Conservation (phyloP, 1,140 invertebrate genomes). For the Drosophila oshimai region DNA sequence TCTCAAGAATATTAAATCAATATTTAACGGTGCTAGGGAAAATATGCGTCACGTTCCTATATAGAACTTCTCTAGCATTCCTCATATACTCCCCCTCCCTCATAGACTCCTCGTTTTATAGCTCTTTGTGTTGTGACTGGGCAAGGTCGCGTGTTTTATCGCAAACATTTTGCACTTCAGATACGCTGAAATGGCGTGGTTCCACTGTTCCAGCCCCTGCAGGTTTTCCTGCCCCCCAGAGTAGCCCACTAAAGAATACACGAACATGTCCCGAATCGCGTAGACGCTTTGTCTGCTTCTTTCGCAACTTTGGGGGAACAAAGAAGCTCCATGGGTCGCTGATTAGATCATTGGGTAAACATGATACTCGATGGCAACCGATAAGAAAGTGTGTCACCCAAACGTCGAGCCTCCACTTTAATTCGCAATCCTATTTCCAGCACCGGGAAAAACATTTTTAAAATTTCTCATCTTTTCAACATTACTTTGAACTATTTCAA, state of each 20-base stretch:
- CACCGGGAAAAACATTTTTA: not conserved
- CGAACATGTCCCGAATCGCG: conserved; percentile 52
- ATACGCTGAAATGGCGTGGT: conserved; percentile 62
- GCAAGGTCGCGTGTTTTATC: conserved; percentile 71
- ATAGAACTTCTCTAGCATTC: not conserved
- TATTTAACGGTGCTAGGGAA: conserved; percentile 68
- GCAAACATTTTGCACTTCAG: conserved; percentile 62
- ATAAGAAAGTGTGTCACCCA: conserved; percentile 51
- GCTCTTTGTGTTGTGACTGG: conserved; percentile 32
- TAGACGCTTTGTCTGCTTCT: conserved; percentile 57
- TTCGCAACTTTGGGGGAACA: conserved; percentile 20
- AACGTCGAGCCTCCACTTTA: conserved; percentile 48
- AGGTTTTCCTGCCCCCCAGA: not conserved
- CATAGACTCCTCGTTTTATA: conserved; percentile 33
- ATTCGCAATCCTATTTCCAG: not conserved
- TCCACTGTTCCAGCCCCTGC: not conserved
- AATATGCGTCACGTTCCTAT: conserved; percentile 60
- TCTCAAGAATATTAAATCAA: conserved; percentile 70
- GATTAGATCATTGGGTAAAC: conserved; percentile 62
- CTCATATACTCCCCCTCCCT: not conserved
- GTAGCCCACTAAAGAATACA: not conserved
- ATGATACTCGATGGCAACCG: conserved; percentile 16
- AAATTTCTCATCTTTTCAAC: not conserved
- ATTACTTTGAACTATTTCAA: too few relatives aligned
- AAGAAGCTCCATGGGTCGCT: conserved; percentile 18